These are phyloP conservation scores for Malurus leucopterus DNA, from an alignment of 2,797 vertebrate genomes.

Conservation along the genomic window DNA sequence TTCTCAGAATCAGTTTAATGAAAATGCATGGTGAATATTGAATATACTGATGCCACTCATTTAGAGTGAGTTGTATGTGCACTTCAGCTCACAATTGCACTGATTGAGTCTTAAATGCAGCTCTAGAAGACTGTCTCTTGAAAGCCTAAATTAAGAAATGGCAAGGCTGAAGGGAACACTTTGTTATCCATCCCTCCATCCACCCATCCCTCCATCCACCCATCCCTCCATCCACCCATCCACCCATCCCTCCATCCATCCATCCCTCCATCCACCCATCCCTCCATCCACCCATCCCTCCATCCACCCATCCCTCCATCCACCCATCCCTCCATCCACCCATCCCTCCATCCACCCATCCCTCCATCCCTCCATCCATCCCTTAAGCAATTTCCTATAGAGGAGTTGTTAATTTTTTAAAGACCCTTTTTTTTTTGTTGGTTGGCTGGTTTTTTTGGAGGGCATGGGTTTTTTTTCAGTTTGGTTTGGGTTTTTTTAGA, in stretches of 20 bases:
- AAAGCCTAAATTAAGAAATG: background rate
- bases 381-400: background rate
- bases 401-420: background rate
- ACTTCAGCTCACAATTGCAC: background rate
- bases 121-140: background rate
- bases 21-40: background rate
- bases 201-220: too few relatives aligned
- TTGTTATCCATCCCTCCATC: background rate
- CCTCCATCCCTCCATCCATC: background rate
- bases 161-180: background rate
- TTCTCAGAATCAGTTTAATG: background rate
- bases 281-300: too few relatives aligned
- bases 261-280: too few relatives aligned
- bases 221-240: too few relatives aligned
- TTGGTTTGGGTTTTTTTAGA: background rate
- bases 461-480: background rate
- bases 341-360: too few relatives aligned
- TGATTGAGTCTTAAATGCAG: background rate
- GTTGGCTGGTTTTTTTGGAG: accelerated
- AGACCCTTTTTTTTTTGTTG: background rate
- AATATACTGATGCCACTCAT: background rate
- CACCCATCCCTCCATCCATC: background rate
- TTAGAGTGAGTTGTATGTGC: background rate
- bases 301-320: too few relatives aligned
- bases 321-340: too few relatives aligned